Evolutionary conservation across 2,113 vertebrate species (phyloP).

Genomic region (Rhinichthys klamathensis): DNA sequence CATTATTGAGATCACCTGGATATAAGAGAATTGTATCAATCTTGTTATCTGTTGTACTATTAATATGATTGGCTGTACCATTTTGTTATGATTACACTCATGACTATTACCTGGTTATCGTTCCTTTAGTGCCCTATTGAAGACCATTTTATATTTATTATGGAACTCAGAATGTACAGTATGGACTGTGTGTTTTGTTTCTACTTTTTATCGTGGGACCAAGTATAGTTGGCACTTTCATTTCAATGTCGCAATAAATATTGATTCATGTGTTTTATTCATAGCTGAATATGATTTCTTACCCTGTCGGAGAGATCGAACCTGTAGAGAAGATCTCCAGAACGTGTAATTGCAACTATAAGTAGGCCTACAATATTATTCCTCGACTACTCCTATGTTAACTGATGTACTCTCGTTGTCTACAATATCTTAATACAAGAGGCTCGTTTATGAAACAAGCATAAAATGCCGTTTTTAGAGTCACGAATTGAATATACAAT

Average conservation of each 20-base stretch:
- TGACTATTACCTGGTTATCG: slow-evolving; percentile 46
- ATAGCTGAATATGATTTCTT: slow-evolving; percentile 49
- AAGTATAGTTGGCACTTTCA: slow-evolving; percentile 76
- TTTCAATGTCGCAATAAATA: slow-evolving; percentile 70
- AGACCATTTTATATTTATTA: slow-evolving; percentile 76
- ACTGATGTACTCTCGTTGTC: slow-evolving; percentile 45
- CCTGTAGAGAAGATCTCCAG: slow-evolving; percentile 44
- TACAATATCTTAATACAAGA: slow-evolving; percentile 61
- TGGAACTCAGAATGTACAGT: slow-evolving; percentile 79
- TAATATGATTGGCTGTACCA: slow-evolving; percentile 41
- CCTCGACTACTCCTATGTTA: slow-evolving; percentile 32
- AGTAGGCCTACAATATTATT: slow-evolving; percentile 46
- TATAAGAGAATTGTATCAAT: slow-evolving; percentile 49
- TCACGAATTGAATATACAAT: neutral
- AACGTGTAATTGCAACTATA: slow-evolving; percentile 55
- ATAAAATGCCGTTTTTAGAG: slow-evolving; percentile 2
- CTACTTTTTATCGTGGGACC: slow-evolving; percentile 72
- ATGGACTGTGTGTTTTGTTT: slow-evolving; percentile 68
- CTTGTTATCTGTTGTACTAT: slow-evolving; percentile 43
- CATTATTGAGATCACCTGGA: slow-evolving; percentile 67
- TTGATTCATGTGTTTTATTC: slow-evolving; percentile 41
- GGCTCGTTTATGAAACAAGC: slow-evolving; percentile 65
- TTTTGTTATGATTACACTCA: slow-evolving; percentile 55
- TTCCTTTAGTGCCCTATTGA: slow-evolving; percentile 60
- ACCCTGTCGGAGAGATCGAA: slow-evolving; percentile 43